These are phyloP conservation scores for Synchiropus splendidus DNA, from an alignment of 2,113 vertebrate genomes.

Conservation along the genomic window DNA sequence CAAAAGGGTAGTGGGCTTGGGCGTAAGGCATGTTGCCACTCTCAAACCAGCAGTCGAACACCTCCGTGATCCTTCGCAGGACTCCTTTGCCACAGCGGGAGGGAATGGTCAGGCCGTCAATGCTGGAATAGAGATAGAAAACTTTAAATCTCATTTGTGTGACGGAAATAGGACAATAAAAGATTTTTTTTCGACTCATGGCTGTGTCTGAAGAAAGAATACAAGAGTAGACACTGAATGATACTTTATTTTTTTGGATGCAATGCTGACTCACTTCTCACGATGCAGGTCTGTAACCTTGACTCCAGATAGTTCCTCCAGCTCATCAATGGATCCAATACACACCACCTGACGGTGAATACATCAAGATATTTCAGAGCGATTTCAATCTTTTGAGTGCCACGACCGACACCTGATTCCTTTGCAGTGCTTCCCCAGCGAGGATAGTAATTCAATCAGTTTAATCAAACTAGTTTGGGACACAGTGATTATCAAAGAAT, in stretches of 20 bases:
- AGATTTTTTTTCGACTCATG: not conserved
- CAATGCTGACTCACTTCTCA: constrained; percentile 85
- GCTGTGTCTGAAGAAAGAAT: not conserved
- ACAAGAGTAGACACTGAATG: too few species aligned
- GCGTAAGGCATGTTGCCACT: constrained; percentile 98
- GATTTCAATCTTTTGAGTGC: too few species aligned
- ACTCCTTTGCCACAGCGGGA: constrained; percentile 78
- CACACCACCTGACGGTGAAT: constrained; percentile 89
- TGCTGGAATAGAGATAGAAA: constrained; percentile 61
- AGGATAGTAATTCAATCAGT: too few species aligned
- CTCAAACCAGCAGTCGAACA: constrained; percentile 99
- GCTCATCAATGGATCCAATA: constrained; percentile 80
- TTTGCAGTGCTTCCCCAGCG: too few species aligned
- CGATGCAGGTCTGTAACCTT: constrained; percentile 89
- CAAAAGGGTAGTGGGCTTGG: constrained; percentile 93
- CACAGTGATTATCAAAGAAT: too few species aligned
- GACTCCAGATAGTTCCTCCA: constrained; percentile 80
- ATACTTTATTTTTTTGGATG: too few species aligned
- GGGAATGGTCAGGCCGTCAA: constrained; percentile 79
- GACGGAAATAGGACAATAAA: not conserved
- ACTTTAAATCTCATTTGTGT: not conserved
- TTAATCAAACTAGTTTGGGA: too few species aligned
- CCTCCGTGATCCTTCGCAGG: constrained; percentile 77
- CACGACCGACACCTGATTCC: too few species aligned
- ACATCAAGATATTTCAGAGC: too few species aligned